These are phyloP conservation scores for Plebejus argus DNA, from an alignment of 2,888 invertebrate genomes.

Conservation along the genomic window DNA sequence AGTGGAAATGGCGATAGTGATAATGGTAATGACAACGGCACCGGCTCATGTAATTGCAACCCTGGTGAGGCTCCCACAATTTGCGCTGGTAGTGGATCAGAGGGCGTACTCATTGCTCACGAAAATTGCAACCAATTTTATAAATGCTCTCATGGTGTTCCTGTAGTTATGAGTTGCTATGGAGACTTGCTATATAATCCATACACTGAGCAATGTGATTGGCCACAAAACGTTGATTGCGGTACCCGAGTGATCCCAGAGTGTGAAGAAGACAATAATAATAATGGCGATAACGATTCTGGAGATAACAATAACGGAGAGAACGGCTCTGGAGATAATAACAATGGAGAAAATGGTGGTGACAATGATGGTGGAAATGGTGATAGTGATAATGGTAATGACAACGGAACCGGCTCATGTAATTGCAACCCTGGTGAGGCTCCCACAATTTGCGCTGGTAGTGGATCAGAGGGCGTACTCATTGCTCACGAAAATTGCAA, in stretches of 20 bases:
- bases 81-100: slow-evolving; percentile 34
- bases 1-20: slow-evolving; percentile 32
- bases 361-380: slow-evolving; percentile 34
- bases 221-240: slow-evolving; percentile 46
- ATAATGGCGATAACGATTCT: too few species aligned
- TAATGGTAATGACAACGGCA: slow-evolving; percentile 32
- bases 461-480: slow-evolving; percentile 47
- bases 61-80: slow-evolving; percentile 44
- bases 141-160: slow-evolving; percentile 46
- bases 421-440: slow-evolving; percentile 40
- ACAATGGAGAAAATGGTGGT: slow-evolving; percentile 33
- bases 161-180: slow-evolving; percentile 45
- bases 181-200: slow-evolving; percentile 47
- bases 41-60: slow-evolving; percentile 47
- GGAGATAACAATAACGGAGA: not conserved
- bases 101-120: slow-evolving; percentile 35
- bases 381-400: slow-evolving; percentile 39
- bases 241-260: slow-evolving; percentile 41
- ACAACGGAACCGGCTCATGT: slow-evolving; percentile 35
- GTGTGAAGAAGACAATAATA: not conserved
- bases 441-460: slow-evolving; percentile 46
- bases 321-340: slow-evolving; percentile 26
- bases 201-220: slow-evolving; percentile 47
- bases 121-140: slow-evolving; percentile 48
- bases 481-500: slow-evolving; percentile 54